Conservation (phyloP, 2,888 invertebrate genomes). For the Drosophila mercatorum region DNA sequence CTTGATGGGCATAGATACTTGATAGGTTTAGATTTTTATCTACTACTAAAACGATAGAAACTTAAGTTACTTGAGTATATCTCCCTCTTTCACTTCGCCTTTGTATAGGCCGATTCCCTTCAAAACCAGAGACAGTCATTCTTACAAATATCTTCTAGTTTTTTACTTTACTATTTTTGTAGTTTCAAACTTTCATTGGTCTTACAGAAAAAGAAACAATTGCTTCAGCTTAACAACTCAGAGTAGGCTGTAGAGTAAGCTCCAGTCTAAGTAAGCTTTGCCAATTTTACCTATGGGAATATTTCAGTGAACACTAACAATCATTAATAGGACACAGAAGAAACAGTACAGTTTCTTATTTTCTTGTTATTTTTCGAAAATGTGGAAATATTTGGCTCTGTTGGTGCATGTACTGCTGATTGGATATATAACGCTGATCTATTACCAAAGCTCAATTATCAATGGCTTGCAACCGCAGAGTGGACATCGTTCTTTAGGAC, state of each 20-base stretch:
- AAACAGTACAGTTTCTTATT: slow-evolving; percentile 12
- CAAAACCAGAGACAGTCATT: too few species aligned
- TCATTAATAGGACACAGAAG: slow-evolving; percentile 4
- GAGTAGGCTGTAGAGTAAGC: background rate
- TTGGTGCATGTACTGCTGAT: slow-evolving; percentile 90
- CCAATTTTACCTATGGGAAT: background rate
- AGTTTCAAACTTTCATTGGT: too few species aligned
- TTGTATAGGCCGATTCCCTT: too few species aligned
- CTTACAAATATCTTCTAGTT: too few species aligned
- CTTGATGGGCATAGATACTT: too few species aligned
- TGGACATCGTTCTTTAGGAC: slow-evolving; percentile 24
- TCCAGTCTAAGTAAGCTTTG: slow-evolving; percentile 6
- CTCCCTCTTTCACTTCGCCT: too few species aligned
- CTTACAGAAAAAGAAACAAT: too few species aligned
- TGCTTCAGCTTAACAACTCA: background rate
- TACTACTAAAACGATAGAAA: too few species aligned
- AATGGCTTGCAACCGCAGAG: slow-evolving; percentile 80
- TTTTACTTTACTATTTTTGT: too few species aligned
- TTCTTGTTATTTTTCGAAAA: slow-evolving; percentile 42
- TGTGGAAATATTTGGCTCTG: slow-evolving; percentile 84
- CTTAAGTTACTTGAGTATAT: too few species aligned
- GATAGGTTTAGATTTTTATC: too few species aligned
- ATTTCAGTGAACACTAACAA: background rate
- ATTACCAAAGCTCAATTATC: slow-evolving; percentile 94
- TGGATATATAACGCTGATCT: slow-evolving; percentile 94